Base-by-base conservation (phyloP, 2,113 vertebrate species). In the Neogobius melanostomus region DNA sequence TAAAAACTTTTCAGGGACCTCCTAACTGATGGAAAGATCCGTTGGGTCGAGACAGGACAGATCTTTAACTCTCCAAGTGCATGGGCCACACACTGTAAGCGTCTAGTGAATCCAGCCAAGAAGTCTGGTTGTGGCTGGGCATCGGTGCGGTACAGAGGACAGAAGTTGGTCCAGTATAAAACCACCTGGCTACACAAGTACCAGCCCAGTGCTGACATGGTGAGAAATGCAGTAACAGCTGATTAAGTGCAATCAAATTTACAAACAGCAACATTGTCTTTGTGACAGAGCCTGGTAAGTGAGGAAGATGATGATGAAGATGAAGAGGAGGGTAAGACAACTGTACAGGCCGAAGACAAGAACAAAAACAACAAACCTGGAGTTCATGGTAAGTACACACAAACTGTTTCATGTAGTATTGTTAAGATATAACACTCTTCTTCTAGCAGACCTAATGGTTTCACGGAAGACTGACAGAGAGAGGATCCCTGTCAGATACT, bases 81-180 rank as follows among this genome's bases (percentile, higher is more conserved):
- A 70, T 99, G 97, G 97, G 97, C 97, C n/a, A 98, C 97, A 1
- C 96, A 99, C 83, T 99, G 97, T 88, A 98, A 99, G 78, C 95
- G 96, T 53, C 92, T 98, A 83, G 96, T 99, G 61, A 98, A 99
- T 87, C 97, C 97, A 0, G 97, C 96, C 85, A 98, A 98, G 92
- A 99, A 99, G 75, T 99, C 97, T 0, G 97, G 97, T 69, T 99
- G 97, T 0, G 97, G 97, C 11, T 99, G 97, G 97, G 97, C 97
- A 0, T 98, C 97, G 0, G 97, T 99, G 54, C 95, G 96, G 80
- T 98, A 98, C 91, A 93, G 95, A 28, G 97, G 97, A 0, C 96
- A 99, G 92, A 98, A 97, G 73, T 88, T 99, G 85, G 97, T 96
- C 79, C 96, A 97, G 89, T 98, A 96, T 89, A 99, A 99, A 75